Base-by-base conservation (phyloP, 2,888 invertebrate species). In the Polyommatus icarus region DNA sequence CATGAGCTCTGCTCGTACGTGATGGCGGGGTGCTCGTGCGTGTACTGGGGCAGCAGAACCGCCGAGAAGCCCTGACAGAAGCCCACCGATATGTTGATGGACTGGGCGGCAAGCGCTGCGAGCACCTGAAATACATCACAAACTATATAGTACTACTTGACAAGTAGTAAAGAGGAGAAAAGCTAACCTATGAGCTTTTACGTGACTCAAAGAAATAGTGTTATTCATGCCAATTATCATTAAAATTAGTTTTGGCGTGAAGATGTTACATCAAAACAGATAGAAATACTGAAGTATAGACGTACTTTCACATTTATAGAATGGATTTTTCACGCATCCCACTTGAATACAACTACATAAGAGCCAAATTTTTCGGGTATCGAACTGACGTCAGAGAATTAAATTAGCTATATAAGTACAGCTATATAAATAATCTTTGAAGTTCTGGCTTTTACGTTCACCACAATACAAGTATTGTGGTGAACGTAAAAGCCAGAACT, bases 21-120 rank as follows among this genome's bases (percentile, higher is more conserved):
- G 81, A 96, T 94, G 15, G 90, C 86, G 0, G 95, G 93, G 77
- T 95, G 89, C 79, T 94, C 94, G 57, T 88, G 90, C 76, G 94
- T 90, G 81, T 97, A 95, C 90, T 96, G 96, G 77, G 97, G 97
- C 80, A 97, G 92, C 84, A 97, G 94, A 50, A 97, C 96, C 1
- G 97, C 97, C 71, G 96, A 97, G 91, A 96, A 97, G 71, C 96
- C 96, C 87, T 97, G 97, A 80, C 96, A 96, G 85, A 97, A 95
- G 0, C 97, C 97, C 81, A 97, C 96, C 76, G 96, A 96, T 85
- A 97, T 96, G 85, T 96, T 96, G 83, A 96, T 96, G 20, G 96
- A 96, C 88, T 97, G 97, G 71, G 96, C 96, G 78, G 96, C 96
- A 82, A 96, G 90, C 46, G 96, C 96, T 78, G 96, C 96, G 83